Percentiles rank a stretch among this genome's conserved stretches.
phyloP scores from a whole-genome alignment of 1,140 invertebrate genomes.

The Dendrolimus kikuchii region DNA sequence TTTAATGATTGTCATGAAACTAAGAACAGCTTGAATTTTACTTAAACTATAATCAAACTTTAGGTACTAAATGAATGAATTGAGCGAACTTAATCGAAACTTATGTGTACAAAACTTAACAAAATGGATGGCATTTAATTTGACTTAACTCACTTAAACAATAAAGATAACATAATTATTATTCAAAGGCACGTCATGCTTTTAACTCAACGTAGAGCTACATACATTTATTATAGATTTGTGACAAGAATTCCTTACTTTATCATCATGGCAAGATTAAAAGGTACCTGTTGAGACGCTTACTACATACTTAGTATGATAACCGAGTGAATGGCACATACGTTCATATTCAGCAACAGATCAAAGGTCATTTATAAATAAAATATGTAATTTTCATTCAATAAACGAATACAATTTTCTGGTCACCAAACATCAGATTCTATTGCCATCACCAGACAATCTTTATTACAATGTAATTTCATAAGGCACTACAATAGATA shows the following conservation, averaged over 20 bases:
- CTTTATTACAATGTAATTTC: conserved; percentile 36
- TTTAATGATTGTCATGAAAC: conserved; percentile 15
- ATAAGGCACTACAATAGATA: conserved; percentile 62
- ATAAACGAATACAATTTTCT: conserved; percentile 28
- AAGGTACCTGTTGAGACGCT: conserved; percentile 69
- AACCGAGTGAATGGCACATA: conserved; percentile 68
- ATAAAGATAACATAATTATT: conserved; percentile 58
- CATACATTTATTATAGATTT: conserved; percentile 19
- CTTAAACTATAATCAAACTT: conserved; percentile 54
- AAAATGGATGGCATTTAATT: conserved; percentile 71
- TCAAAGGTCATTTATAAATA: conserved; percentile 37
- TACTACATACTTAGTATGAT: conserved; percentile 63
- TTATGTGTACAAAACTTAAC: conserved; percentile 68
- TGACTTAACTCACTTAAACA: conserved; percentile 69
- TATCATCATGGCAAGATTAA: conserved; percentile 71
- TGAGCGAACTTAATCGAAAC: conserved; percentile 67
- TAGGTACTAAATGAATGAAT: conserved; percentile 57
- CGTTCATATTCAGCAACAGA: conserved; percentile 55
- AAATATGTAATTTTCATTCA: conserved; percentile 20
- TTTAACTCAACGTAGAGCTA: conserved; percentile 44
- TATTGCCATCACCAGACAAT: conserved; percentile 44
- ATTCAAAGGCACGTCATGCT: conserved; percentile 61
- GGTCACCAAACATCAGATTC: conserved; percentile 28
- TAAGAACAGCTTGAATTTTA: conserved; percentile 24
- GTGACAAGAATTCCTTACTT: conserved; percentile 67